Evolutionary conservation across 2,888 invertebrate species (phyloP).

Genomic region (Neoaliturus tenellus): DNA sequence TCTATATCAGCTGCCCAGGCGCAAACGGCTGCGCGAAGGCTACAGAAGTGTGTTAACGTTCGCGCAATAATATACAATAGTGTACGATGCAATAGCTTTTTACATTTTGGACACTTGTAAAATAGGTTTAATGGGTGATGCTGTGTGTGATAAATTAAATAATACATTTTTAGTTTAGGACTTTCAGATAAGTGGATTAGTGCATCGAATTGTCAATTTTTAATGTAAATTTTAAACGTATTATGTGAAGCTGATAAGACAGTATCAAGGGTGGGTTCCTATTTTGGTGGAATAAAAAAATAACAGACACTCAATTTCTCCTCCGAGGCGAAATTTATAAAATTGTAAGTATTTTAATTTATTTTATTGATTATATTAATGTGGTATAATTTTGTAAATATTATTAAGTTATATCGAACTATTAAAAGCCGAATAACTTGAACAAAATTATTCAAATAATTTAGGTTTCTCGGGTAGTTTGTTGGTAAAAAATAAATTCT

Average conservation of each 20-base stretch:
- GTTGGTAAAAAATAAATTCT: too few relatives aligned
- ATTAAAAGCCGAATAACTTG: too few relatives aligned
- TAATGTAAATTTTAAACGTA: neutral
- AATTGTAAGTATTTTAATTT: conserved; percentile 19
- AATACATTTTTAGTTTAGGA: neutral
- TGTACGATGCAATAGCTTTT: conserved; percentile 40
- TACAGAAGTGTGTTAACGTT: conserved; percentile 49
- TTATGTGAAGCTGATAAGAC: conserved; percentile 5
- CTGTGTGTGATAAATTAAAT: conserved; percentile 29
- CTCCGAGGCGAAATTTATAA: neutral
- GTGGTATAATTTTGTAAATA: too few relatives aligned
- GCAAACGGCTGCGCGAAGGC: conserved; percentile 58
- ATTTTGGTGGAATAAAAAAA: neutral
- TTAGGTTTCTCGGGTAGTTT: too few relatives aligned
- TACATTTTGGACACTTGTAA: conserved; percentile 37
- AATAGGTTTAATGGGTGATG: conserved; percentile 25
- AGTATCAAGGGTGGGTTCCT: conserved; percentile 28
- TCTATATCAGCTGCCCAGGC: conserved; percentile 58
- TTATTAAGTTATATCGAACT: too few relatives aligned
- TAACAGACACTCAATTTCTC: conserved; percentile 29
- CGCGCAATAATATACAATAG: conserved; percentile 60
- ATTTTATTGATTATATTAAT: neutral
- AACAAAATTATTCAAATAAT: too few relatives aligned
- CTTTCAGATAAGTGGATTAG: neutral
- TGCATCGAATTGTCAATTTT: conserved; percentile 40